A percentile compares a stretch with the other conserved stretches of the same genome.
Conservation (phyloP, 2,888 invertebrate genomes). For the Rhingia rostrata region DNA sequence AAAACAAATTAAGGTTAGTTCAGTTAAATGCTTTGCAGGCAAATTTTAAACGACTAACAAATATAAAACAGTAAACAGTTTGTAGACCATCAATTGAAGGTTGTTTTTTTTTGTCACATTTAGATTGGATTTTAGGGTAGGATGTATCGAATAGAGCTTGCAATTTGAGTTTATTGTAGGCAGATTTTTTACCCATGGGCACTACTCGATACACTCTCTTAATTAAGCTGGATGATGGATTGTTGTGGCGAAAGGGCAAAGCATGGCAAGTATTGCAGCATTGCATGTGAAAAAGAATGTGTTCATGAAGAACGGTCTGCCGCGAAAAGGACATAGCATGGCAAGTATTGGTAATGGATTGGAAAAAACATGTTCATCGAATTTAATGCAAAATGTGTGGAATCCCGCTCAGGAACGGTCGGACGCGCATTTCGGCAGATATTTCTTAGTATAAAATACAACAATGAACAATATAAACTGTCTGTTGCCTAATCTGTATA, state of each 20-base stretch:
- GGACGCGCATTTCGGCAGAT: too few relatives aligned
- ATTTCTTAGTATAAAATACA: too few relatives aligned
- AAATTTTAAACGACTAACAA: constrained; percentile 63
- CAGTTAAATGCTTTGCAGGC: constrained; percentile 24
- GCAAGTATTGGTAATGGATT: too few relatives aligned
- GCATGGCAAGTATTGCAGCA: too few relatives aligned
- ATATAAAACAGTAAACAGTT: constrained; percentile 66
- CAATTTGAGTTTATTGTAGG: not conserved
- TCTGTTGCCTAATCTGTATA: too few relatives aligned
- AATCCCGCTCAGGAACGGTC: too few relatives aligned
- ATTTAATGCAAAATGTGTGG: too few relatives aligned
- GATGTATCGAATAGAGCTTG: constrained; percentile 4
- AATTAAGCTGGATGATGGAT: not conserved
- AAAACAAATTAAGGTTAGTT: constrained; percentile 37
- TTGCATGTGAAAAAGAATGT: too few relatives aligned
- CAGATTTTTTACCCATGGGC: not conserved
- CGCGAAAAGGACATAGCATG: too few relatives aligned
- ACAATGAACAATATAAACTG: too few relatives aligned
- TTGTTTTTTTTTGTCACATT: constrained; percentile 37
- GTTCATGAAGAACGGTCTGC: not conserved
- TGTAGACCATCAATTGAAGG: constrained; percentile 64
- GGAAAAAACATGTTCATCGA: too few relatives aligned
- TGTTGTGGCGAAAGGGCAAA: not conserved
- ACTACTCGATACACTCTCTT: constrained; percentile 16
- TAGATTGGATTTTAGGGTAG: constrained; percentile 32